Base-by-base conservation (phyloP, 2,797 vertebrate species). In the Leptoclinus maculatus region DNA sequence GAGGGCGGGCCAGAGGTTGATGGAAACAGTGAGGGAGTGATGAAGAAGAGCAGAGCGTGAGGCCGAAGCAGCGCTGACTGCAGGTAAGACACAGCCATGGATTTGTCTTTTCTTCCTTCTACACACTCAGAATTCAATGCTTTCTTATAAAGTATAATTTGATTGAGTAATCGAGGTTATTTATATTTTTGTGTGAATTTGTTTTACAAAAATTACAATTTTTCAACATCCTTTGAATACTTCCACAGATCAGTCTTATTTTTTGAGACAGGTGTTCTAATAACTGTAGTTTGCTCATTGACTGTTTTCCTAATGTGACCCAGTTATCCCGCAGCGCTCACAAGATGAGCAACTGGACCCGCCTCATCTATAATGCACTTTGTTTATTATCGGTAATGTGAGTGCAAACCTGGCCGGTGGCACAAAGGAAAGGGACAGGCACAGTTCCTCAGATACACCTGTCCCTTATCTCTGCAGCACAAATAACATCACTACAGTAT, bases 291-390 rank as follows among this genome's bases (percentile, higher is more conserved):
- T 68, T 79, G 43, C 13, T 47, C 7, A 59, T 47, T 5, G 7
- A n/a, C 12, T 39, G 8, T 59, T 54, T 69, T 79, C 53, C 23
- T 38, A 2, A 41, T 39, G 2, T 65, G 66, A 72, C 56, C 23
- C 41, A 60, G 41, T 54, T 76, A 25, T 77, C 43, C 41, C 16
- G 38, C 41, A 79, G 43, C 59, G 77, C 63, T 87, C 53, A 43
- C 66, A 27, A 36, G 36, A 77, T 69, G 82, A 80, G 86, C 60
- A 93, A 89, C 75, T 64, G 65, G 78, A 89, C 62, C 70, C 29
- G 70, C 51, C 41, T 94, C 89, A 94, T 95, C 72, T 66, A 94
- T 94, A 90, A 95, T 95, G 85, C 73, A 95, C 71, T 58, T 64
- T 25, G n/a, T n/a, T n/a, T n/a, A n/a, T n/a, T n/a, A n/a, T n/a